These are phyloP conservation scores for Gadopsis bispinosus DNA, from an alignment of 2,797 vertebrate genomes.

Conservation along the genomic window DNA sequence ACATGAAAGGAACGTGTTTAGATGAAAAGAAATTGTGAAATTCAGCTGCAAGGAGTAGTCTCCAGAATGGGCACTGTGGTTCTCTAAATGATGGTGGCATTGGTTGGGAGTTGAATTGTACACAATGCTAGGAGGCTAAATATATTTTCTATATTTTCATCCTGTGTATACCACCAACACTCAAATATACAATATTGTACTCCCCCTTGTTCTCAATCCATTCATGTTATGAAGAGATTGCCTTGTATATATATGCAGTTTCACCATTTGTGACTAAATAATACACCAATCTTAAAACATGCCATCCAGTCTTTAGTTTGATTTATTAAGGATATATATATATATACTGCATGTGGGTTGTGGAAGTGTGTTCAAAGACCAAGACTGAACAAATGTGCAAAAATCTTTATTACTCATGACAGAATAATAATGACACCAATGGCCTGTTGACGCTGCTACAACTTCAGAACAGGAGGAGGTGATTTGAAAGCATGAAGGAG, in stretches of 20 bases:
- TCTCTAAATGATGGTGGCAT: conserved; percentile 27
- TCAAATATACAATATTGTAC: conserved; percentile 20
- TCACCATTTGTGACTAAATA: conserved; percentile 52
- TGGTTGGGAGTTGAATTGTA: conserved; percentile 41
- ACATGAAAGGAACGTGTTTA: conserved; percentile 17
- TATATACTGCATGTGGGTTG: background rate
- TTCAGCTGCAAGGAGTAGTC: conserved; percentile 17
- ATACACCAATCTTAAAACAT: conserved; percentile 59
- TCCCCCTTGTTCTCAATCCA: conserved; percentile 34
- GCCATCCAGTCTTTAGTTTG: conserved; percentile 29
- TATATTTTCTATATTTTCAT: conserved; percentile 30
- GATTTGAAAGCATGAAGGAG: conserved; percentile 47
- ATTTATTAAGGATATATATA: conserved; percentile 26
- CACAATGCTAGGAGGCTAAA: conserved; percentile 39
- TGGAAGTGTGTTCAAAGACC: conserved; percentile 23
- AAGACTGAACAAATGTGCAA: conserved; percentile 72
- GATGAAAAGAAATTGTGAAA: conserved; percentile 10
- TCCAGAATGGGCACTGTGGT: conserved; percentile 17
- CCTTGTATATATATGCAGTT: conserved; percentile 57
- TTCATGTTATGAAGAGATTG: conserved; percentile 45
- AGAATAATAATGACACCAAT: conserved; percentile 70
- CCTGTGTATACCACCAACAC: conserved; percentile 33
- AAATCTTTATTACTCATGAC: conserved; percentile 79
- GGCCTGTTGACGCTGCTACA: conserved; percentile 68
- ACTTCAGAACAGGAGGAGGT: conserved; percentile 53